Evolutionary conservation across 2,888 invertebrate species (phyloP), one percentile per base, ranked within the genome.

Genomic region (Oligia strigilis): DNA sequence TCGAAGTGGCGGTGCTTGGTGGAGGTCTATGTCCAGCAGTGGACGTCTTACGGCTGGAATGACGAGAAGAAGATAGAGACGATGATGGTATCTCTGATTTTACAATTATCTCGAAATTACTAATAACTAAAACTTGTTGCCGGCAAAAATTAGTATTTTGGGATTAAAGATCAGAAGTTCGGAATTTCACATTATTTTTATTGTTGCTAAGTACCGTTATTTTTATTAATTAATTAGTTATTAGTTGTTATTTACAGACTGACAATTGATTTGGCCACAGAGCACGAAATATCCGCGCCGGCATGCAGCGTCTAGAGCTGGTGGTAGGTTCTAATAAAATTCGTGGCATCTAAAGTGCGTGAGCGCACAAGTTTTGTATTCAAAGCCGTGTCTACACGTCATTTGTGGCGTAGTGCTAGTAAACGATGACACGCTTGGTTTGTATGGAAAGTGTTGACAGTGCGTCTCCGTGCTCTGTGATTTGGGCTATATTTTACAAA

Each of bases 401-500:
- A 19, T 29, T 69, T 29, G 11, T 5, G 46, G 5, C 9, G n/a
- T 46, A 29, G 6, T 29, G 13, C 13, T 0, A 60, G 19, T 55
- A 19, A 19, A 19, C 8, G 55, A 19, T 55, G 23, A 19, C 19
- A 55, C 19, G 40, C 40, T 40, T 40, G 40, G 40, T 58, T n/a
- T n/a, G 58, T 58, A 58, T 58, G 11, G 58, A 58, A 58, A 23
- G 9, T 62, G 64, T 36, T 64, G 64, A 19, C 36, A 8, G 3
- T 64, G 36, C 62, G 62, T 64, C 36, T 36, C 14, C 36, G 8
- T 36, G 6, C 29, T 64, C 17, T 36, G 29, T 64, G 9, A 36
- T 36, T 9, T 36, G 9, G 17, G 40, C 62, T 64, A n/a, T 80
- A 71, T 60, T 52, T 29, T 73, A 75, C 52, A 72, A 72, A 72